Conservation (phyloP, 2,797 vertebrate genomes). For the Galago senegalensis region DNA sequence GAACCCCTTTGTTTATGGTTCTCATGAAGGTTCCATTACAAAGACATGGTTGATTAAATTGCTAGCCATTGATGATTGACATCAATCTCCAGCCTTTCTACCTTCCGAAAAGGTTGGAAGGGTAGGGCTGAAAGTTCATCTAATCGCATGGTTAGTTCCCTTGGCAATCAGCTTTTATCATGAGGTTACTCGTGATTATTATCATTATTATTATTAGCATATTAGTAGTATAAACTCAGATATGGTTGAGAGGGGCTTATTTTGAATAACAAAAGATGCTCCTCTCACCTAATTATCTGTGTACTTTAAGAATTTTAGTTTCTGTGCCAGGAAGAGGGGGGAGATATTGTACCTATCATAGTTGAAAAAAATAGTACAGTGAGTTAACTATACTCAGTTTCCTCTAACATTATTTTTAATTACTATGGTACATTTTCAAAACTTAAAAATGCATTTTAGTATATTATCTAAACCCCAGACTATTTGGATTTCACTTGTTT, state of each 20-base stretch:
- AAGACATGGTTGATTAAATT: neutral
- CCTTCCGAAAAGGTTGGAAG: neutral
- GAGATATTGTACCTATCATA: neutral
- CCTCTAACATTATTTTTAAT: neutral
- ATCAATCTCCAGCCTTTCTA: neutral
- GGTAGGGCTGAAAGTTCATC: neutral
- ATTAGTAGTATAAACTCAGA: neutral
- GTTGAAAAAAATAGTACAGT: neutral
- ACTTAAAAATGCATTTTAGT: neutral
- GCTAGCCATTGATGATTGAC: neutral
- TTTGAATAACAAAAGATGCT: neutral
- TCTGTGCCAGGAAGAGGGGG: neutral
- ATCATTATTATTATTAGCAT: neutral
- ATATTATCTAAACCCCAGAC: neutral
- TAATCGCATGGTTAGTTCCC: neutral
- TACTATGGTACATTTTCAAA: neutral
- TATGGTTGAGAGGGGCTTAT: neutral
- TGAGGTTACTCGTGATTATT: neutral
- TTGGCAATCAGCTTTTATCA: neutral
- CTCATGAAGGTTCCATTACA: neutral
- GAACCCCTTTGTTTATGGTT: neutral
- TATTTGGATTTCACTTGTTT: slow-evolving; percentile 43
- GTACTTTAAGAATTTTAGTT: neutral
- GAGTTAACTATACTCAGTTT: neutral
- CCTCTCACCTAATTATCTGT: neutral